Evolutionary conservation across 2,888 invertebrate genomes (phyloP).

Genomic region (Xylophagus ater): DNA sequence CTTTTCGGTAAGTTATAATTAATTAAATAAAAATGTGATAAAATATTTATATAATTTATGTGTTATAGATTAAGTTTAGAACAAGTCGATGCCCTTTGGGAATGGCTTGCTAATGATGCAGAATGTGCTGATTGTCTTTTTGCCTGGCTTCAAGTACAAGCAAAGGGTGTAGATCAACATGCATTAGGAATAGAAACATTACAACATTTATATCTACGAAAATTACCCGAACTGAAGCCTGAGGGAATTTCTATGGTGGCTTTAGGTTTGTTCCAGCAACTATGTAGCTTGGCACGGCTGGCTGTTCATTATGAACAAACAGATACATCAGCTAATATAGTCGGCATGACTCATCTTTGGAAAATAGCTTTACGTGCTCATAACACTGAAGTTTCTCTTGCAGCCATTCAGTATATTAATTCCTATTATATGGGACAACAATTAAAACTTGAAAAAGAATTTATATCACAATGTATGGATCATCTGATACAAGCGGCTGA

Average conservation of each 20-base stretch:
- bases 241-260: constrained; percentile 88
- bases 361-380: constrained; percentile 83
- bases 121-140: constrained; percentile 87
- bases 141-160: constrained; percentile 86
- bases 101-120: constrained; percentile 72
- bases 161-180: constrained; percentile 84
- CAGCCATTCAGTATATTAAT: constrained; percentile 88
- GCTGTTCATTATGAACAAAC: constrained; percentile 54
- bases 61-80: constrained; percentile 59
- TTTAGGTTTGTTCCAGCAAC: constrained; percentile 78
- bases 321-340: constrained; percentile 45
- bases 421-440: constrained; percentile 90
- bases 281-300: constrained; percentile 76
- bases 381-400: constrained; percentile 89
- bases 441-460: constrained; percentile 82
- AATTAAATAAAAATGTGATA: not conserved
- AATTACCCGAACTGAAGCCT: constrained; percentile 77
- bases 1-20: constrained; percentile 51
- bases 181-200: constrained; percentile 79
- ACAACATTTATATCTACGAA: constrained; percentile 76
- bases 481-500: constrained; percentile 75
- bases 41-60: not conserved
- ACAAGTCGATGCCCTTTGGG: constrained; percentile 86
- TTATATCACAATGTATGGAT: constrained; percentile 87
- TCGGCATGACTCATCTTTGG: constrained; percentile 91